phyloP scores from a whole-genome alignment of 1,140 invertebrate species.

The Agrypnia vestita region DNA sequence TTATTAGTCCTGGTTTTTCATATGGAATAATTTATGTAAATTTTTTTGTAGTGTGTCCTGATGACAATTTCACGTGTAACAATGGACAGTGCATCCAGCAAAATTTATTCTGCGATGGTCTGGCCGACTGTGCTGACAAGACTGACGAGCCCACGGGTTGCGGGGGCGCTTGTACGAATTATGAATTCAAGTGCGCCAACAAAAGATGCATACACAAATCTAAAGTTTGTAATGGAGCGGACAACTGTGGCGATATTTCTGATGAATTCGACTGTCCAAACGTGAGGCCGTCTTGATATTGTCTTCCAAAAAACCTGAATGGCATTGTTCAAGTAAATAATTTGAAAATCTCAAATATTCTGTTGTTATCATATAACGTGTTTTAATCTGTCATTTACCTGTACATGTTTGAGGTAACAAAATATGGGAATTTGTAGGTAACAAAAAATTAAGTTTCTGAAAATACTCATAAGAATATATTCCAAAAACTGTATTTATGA shows the following conservation, averaged over 20 bases:
- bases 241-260: conserved; percentile 77
- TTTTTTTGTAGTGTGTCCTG: conserved; percentile 66
- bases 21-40: not conserved
- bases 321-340: not conserved
- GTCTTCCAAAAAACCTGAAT: conserved; percentile 39
- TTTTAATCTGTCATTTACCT: not conserved
- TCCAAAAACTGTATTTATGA: too few relatives aligned
- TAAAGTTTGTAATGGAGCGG: conserved; percentile 74
- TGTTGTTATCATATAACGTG: not conserved
- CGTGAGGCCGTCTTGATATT: conserved; percentile 48
- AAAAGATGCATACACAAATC: conserved; percentile 74
- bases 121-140: conserved; percentile 86
- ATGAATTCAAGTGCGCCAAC: conserved; percentile 73
- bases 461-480: too few relatives aligned
- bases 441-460: conserved; percentile 15
- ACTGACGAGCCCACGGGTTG: conserved; percentile 87
- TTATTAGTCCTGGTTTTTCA: not conserved
- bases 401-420: not conserved
- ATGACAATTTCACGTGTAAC: conserved; percentile 69
- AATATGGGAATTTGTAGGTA: not conserved
- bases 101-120: conserved; percentile 88
- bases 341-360: not conserved
- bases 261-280: conserved; percentile 77
- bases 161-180: conserved; percentile 69
- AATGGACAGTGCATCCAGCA: conserved; percentile 85